Base-by-base conservation (phyloP, 2,888 invertebrate genomes). In the Pegoplata infirma region DNA sequence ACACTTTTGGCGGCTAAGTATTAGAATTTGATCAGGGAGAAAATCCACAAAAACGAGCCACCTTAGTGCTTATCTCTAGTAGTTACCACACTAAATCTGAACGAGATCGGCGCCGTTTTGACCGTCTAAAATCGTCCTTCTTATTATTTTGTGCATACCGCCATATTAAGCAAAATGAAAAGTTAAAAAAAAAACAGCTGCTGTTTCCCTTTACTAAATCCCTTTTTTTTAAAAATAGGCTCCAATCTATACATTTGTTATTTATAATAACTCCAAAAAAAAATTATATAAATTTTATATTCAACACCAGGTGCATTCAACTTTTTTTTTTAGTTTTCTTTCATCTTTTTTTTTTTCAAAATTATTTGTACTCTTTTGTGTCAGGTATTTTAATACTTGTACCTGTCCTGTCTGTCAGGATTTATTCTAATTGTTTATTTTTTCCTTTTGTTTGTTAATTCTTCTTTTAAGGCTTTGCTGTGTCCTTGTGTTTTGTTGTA, bases 281-380 rank as follows among this genome's bases (percentile, higher is more conserved):
- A 40, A 58, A 64, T 63, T 55, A 56, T 64, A 61, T 28, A 47
- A 23, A 40, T 51, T 58, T 63, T 55, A 56, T 64, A 61, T 28
- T 14, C 46, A 77, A 68, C 79, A 71, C 82, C 82, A 81, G 82
- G 80, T 81, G 82, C 80, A 77, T 80, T 80, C 2, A 46, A 51
- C 16, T 12, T 44, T n/a, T 64, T 16, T 28, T 17, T 40, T 67
- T 5, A 5, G 25, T 28, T 25, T 47, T 49, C 10, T 16, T 40
- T 12, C 10, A 47, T 49, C 3, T 40, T 44, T 58, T n/a, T 63
- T 5, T 6, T n/a, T 32, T 69, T 64, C 32, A 25, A n/a, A 21
- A 7, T 68, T 59, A 32, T 12, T 19, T 28, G 17, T 61, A 19
- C 23, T 44, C 53, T 51, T 16, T 40, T 36, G 16, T 19, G n/a